Base-by-base conservation (phyloP, 2,113 vertebrate species). In the Hemiscyllium ocellatum region DNA sequence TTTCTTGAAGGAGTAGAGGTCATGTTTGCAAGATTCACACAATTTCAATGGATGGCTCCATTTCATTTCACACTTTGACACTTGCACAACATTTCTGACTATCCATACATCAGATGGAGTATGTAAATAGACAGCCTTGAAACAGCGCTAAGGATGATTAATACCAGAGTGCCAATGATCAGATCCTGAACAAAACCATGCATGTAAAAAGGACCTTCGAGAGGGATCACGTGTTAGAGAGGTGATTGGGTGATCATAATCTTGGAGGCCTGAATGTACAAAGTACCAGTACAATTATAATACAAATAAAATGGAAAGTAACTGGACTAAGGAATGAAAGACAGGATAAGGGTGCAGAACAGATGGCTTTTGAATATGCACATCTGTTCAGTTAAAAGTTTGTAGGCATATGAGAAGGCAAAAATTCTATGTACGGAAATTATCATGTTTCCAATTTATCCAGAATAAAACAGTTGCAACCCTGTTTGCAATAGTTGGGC, bases 141-240 rank as follows among this genome's bases (percentile, higher is more conserved):
- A 90, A 90, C 15, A 61, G 24, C 15, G 12, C 52, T 61, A 26
- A 50, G n/a, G 52, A 29, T 90, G 87, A 90, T 56, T 15, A 90
- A 65, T 90, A 33, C 87, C 87, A 56, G 86, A 89, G 52, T 56
- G 87, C 87, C 87, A n/a, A 61, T 90, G n/a, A 90, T 90, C 56
- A 90, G 52, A 90, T 65, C 2, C 85, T 87, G 22, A 87, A 87
- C 50, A 47, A 65, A 29, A 90, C 33, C 52, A 17, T 90, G 29
- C 24, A 33, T 65, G 56, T 29, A 19, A 61, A 90, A 29, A 90
- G 86, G 86, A 56, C 20, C 86, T 89, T 56, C 10, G 24, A 42
- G 19, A 56, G 50, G 22, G 47, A 29, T 33, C 47, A 89, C 15
- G 29, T 19, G 87, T 65, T 65, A 65, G 29, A 90, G 33, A 65